These are phyloP conservation scores for Fragum sueziense DNA, from an alignment of 2,888 invertebrate species.

Conservation along the genomic window DNA sequence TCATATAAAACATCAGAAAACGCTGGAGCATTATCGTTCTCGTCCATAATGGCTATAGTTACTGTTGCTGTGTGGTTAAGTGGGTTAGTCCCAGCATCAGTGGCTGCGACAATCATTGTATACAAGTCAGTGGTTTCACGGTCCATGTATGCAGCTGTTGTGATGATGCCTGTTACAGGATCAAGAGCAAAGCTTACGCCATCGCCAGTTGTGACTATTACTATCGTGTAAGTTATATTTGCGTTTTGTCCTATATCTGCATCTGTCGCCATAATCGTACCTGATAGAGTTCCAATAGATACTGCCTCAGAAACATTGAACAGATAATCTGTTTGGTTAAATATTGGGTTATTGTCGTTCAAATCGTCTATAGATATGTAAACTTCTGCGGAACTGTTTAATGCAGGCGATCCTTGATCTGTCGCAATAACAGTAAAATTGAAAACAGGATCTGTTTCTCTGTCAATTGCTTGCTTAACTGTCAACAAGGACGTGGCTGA, in stretches of 20 bases:
- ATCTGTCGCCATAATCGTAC: constrained; percentile 67
- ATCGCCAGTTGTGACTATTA: constrained; percentile 56
- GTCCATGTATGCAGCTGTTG: constrained; percentile 60
- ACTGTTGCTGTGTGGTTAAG: constrained; percentile 63
- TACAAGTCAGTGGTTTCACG: constrained; percentile 65
- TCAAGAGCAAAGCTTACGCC: constrained; percentile 61
- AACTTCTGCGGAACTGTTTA: constrained; percentile 57
- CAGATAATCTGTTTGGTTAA: constrained; percentile 57
- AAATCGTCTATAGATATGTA: constrained; percentile 68
- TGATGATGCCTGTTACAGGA: constrained; percentile 58
- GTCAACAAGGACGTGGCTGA: constrained; percentile 62
- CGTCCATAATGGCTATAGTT: constrained; percentile 68
- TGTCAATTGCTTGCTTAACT: constrained; percentile 66
- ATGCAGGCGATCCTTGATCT: constrained; percentile 60
- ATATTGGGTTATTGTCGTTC: constrained; percentile 74
- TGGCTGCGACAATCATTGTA: constrained; percentile 61
- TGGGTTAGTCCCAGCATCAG: constrained; percentile 66
- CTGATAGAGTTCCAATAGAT: constrained; percentile 57
- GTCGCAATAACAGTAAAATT: constrained; percentile 58
- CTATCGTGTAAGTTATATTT: constrained; percentile 56
- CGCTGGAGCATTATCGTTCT: constrained; percentile 74
- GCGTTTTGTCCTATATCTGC: constrained; percentile 68
- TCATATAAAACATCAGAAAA: constrained; percentile 61
- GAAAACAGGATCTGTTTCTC: constrained; percentile 69
- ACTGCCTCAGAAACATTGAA: constrained; percentile 71